Base-by-base conservation (phyloP, 1,140 invertebrate species). In the Varroa destructor region DNA sequence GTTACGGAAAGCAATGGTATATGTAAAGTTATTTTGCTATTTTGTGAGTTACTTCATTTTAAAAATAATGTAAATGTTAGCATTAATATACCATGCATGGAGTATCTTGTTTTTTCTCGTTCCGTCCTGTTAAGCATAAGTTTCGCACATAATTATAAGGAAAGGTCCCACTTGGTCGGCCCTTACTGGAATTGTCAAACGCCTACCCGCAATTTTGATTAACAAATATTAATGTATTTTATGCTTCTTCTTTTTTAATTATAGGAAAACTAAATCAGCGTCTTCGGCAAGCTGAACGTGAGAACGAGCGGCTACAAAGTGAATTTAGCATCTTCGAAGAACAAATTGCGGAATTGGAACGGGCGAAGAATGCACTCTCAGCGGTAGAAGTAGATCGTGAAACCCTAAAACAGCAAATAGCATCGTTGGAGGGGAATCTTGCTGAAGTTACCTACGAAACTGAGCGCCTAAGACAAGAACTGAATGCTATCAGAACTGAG, bases 1-100 rank as follows among this genome's bases (percentile, higher is more conserved):
- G 61, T 67, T 37, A 67, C 61, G 1, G 61, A 67, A 67, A 67
- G 61, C 61, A 67, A 67, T 8, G 61, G 61, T 67, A 8, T 36
- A 12, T 42, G 46, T 3, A 3, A 51, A 8, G 3, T 51, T 51
- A 5, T 5, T 51, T 51, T 51, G 8, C 46, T 3, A 51, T 51
- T 51, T 5, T 8, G 46, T 3, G 46, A 51, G 46, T 51, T 51
- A 8, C 46, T 8, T 51, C 46, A 51, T 51, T 8, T 51, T 8
- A 51, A 51, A 51, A 25, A 25, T 25, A 25, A 25, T 25, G 25
- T 25, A 25, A 25, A 25, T 25, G 25, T 25, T 25, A 25, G 25
- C 25, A 25, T 25, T 25, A 25, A 25, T 25, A 25, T 51, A 5
- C 46, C 46, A 51, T 51, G 46, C 46, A 51, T 8, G 3, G 46